Conservation (phyloP, 2,888 invertebrate species). For the Stenotaenia linearis region DNA sequence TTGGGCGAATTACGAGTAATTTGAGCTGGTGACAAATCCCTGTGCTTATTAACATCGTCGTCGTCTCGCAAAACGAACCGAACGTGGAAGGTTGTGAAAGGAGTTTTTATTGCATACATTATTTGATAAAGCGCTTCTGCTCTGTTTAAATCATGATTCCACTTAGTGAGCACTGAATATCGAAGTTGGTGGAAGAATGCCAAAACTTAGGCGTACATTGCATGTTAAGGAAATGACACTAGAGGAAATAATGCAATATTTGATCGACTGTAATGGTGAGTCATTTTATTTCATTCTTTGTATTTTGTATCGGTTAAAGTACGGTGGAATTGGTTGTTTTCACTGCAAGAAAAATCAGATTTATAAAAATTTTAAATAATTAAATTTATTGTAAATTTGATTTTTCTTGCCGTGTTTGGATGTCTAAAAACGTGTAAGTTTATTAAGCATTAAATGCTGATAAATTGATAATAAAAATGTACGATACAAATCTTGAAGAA, state of each 20-base stretch:
- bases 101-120: conserved; percentile 26
- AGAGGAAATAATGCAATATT: not conserved
- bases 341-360: too few relatives aligned
- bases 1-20: conserved; percentile 27
- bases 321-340: too few relatives aligned
- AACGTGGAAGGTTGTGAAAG: not conserved
- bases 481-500: too few relatives aligned
- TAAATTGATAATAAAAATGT: too few relatives aligned
- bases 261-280: not conserved
- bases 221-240: not conserved
- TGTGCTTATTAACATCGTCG: conserved; percentile 14
- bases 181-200: conserved; percentile 1
- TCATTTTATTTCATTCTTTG: too few relatives aligned
- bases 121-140: conserved; percentile 26
- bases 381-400: too few relatives aligned
- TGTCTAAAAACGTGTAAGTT: too few relatives aligned
- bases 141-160: conserved; percentile 22
- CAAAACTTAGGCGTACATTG: not conserved
- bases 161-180: conserved; percentile 16
- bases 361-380: too few relatives aligned
- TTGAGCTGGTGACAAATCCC: conserved; percentile 28
- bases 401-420: too few relatives aligned
- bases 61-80: conserved; percentile 5
- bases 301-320: too few relatives aligned
- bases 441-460: too few relatives aligned